Conservation (phyloP, 2,797 vertebrate genomes). For the Poecilia gillii region DNA sequence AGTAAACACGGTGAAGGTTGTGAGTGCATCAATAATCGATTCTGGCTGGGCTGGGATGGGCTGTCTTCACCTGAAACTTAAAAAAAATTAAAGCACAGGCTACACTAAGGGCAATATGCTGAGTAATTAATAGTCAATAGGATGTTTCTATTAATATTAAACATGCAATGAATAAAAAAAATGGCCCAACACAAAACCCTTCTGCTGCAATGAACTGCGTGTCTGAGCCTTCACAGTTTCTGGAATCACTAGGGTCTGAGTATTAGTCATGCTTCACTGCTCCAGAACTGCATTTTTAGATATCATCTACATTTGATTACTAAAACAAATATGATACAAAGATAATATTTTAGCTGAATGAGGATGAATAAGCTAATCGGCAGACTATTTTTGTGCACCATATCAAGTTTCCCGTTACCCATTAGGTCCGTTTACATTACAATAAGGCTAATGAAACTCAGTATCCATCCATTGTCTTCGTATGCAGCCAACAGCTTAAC, state of each 20-base stretch:
- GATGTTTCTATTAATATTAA: not conserved
- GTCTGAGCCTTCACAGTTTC: not conserved
- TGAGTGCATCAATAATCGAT: constrained; percentile 6
- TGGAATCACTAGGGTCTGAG: not conserved
- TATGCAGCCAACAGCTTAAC: not conserved
- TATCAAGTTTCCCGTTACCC: not conserved
- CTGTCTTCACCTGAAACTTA: not conserved
- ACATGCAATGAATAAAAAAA: not conserved
- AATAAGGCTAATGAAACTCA: not conserved
- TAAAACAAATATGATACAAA: not conserved
- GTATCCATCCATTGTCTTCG: not conserved
- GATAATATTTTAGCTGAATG: not conserved
- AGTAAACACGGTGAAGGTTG: not conserved
- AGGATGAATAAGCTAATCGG: not conserved
- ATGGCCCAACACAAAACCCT: not conserved
- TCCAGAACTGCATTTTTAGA: not conserved
- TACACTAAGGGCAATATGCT: not conserved
- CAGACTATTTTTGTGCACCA: not conserved
- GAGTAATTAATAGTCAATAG: not conserved
- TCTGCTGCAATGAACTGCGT: not conserved
- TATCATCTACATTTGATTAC: not conserved
- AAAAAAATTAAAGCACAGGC: not conserved
- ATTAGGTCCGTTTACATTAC: not conserved
- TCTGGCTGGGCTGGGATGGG: not conserved
- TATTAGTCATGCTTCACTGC: not conserved